Conservation (phyloP, 2,113 vertebrate species). For the Emydocephalus ijimae region DNA sequence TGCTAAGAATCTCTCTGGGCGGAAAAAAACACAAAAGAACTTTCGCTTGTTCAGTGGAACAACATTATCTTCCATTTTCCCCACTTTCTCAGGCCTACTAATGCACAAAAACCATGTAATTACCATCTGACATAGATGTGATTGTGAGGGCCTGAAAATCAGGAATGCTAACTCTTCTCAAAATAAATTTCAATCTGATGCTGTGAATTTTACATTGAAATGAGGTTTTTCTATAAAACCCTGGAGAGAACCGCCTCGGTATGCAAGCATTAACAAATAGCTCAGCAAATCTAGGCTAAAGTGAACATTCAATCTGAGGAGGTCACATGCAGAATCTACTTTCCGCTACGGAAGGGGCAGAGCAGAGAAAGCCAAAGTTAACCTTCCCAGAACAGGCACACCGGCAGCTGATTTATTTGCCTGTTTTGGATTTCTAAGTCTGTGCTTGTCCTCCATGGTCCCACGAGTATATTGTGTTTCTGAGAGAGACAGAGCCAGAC, state of each 20-base stretch:
- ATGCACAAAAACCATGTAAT: constrained; percentile 75
- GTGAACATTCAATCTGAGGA: constrained; percentile 86
- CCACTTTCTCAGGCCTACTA: constrained; percentile 59
- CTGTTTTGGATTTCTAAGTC: background rate
- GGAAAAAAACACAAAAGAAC: constrained; percentile 61
- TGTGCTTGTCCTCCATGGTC: background rate
- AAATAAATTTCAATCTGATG: constrained; percentile 80
- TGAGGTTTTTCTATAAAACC: constrained; percentile 80
- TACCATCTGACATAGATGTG: constrained; percentile 68
- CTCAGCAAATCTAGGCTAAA: constrained; percentile 83
- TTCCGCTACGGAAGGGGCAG: constrained; percentile 58
- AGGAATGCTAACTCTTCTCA: constrained; percentile 66
- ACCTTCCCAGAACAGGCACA: constrained; percentile 16
- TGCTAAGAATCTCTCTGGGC: constrained; percentile 45
- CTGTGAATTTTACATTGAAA: constrained; percentile 80
- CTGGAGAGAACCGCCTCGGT: constrained; percentile 75
- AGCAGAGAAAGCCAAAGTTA: constrained; percentile 38
- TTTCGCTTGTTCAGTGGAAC: constrained; percentile 66
- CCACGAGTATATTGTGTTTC: background rate
- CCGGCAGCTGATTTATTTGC: constrained; percentile 25
- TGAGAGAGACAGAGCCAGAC: background rate
- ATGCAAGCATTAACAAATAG: constrained; percentile 78
- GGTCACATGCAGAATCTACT: constrained; percentile 83
- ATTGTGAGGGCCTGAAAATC: constrained; percentile 70
- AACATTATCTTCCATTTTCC: constrained; percentile 60